Conservation (phyloP, 92 coral and sea anemone genomes). For the Pocillopora meandrina region DNA sequence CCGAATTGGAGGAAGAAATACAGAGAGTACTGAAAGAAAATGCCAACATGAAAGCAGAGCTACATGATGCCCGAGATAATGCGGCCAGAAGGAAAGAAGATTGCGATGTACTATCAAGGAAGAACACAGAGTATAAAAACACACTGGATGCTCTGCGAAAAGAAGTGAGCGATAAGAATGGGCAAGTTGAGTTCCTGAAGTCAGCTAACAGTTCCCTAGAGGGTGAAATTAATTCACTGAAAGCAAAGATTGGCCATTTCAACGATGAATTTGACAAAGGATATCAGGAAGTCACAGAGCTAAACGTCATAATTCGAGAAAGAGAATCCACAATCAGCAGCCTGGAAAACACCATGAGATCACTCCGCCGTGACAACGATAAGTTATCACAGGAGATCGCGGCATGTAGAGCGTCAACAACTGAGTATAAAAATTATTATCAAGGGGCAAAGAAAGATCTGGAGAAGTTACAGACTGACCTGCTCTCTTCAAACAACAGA, state of each 20-base stretch:
- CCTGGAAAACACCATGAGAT: constrained; percentile 73
- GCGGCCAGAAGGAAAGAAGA: constrained; percentile 78
- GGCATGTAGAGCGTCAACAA: constrained; percentile 68
- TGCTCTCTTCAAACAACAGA: constrained; percentile 75
- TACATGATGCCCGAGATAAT: constrained; percentile 82
- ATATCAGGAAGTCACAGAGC: constrained; percentile 70
- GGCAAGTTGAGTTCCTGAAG: constrained; percentile 80
- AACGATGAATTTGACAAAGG: constrained; percentile 84
- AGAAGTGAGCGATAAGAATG: constrained; percentile 73
- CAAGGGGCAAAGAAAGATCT: constrained; percentile 78
- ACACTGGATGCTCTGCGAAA: constrained; percentile 75
- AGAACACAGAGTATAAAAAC: constrained; percentile 73
- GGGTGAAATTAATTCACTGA: constrained; percentile 79
- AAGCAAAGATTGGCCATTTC: constrained; percentile 67
- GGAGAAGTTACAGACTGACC: constrained; percentile 83
- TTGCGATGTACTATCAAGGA: constrained; percentile 61
- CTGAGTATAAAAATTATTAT: constrained; percentile 69
- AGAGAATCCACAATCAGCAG: constrained; percentile 75
- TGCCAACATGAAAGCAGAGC: constrained; percentile 78
- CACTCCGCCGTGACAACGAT: constrained; percentile 78
- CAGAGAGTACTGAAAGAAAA: constrained; percentile 84
- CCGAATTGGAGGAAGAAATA: constrained; percentile 79
- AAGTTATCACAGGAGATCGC: constrained; percentile 79
- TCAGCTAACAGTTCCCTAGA: constrained; percentile 75
- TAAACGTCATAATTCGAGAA: constrained; percentile 69